A percentile compares a stretch with the other conserved stretches of the same genome.
Conservation (phyloP, 2,113 vertebrate species). For the Noturus placidus region DNA sequence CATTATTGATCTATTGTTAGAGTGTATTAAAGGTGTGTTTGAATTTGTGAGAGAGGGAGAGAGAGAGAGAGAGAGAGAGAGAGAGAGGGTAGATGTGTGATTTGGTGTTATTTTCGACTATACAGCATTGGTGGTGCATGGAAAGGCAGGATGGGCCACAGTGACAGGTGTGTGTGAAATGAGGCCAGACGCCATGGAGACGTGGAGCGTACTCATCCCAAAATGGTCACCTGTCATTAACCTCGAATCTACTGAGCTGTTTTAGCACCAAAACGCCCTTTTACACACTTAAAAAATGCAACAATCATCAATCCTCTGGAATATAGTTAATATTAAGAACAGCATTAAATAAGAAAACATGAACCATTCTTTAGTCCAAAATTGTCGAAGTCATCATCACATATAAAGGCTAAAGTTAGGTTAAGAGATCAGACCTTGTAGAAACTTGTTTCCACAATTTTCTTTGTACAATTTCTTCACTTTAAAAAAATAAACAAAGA, state of each 20-base stretch:
- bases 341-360: neutral
- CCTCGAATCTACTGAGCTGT: slow-evolving; percentile 39
- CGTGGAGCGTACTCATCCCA: slow-evolving; percentile 40
- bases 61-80: neutral
- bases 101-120: neutral
- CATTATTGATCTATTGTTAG: slow-evolving; percentile 40
- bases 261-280: slow-evolving; percentile 18
- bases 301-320: neutral
- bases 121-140: slow-evolving; percentile 2
- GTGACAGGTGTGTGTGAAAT: slow-evolving; percentile 56
- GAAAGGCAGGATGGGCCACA: slow-evolving; percentile 1
- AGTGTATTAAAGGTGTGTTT: slow-evolving; percentile 37
- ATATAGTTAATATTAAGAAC: neutral
- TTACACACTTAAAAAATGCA: slow-evolving; percentile 17
- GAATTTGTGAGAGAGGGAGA: slow-evolving; percentile 31
- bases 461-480: neutral
- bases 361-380: neutral
- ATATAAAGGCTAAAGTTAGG: neutral
- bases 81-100: slow-evolving; percentile 14
- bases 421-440: neutral
- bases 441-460: neutral
- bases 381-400: neutral
- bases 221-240: slow-evolving; percentile 54
- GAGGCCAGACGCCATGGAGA: slow-evolving; percentile 48
- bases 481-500: neutral